These are phyloP conservation scores for Lepidostoma basale DNA, from an alignment of 1,140 invertebrate species.

Conservation along the genomic window DNA sequence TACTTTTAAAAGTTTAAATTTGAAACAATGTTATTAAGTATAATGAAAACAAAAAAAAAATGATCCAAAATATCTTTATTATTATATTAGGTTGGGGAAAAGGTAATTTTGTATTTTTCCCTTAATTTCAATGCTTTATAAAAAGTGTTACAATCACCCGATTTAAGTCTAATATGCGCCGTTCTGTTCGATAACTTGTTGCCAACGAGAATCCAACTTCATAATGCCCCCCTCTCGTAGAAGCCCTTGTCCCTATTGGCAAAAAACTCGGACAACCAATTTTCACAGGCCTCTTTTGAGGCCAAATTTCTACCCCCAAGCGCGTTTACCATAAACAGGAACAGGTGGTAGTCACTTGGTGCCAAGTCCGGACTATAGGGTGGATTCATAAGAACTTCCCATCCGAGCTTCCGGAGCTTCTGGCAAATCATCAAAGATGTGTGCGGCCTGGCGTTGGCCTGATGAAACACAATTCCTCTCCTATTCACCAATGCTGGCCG, in stretches of 20 bases:
- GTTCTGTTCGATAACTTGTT: too few relatives aligned
- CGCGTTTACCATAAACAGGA: not conserved
- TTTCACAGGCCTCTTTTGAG: conserved; percentile 8
- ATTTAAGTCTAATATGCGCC: too few relatives aligned
- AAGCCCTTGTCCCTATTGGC: conserved; percentile 6
- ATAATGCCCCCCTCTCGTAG: conserved; percentile 6
- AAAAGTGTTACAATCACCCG: too few relatives aligned
- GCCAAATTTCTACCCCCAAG: conserved; percentile 4
- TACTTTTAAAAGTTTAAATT: too few relatives aligned
- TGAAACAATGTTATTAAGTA: too few relatives aligned
- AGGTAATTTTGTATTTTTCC: too few relatives aligned
- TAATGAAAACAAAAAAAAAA: too few relatives aligned
- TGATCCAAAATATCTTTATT: too few relatives aligned
- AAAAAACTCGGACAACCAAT: not conserved
- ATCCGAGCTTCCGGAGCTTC: not conserved
- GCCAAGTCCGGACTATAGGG: conserved; percentile 9
- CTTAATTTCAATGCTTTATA: too few relatives aligned
- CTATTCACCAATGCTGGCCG: not conserved
- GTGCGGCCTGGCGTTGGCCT: not conserved
- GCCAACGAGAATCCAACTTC: too few relatives aligned
- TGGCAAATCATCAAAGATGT: conserved; percentile 1
- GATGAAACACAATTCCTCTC: conserved; percentile 2
- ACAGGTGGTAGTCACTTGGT: conserved; percentile 5
- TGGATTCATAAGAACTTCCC: conserved; percentile 1
- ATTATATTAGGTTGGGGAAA: too few relatives aligned